These are phyloP conservation scores for Psammodynastes pulverulentus DNA, from an alignment of 2,113 vertebrate genomes.

Conservation along the genomic window DNA sequence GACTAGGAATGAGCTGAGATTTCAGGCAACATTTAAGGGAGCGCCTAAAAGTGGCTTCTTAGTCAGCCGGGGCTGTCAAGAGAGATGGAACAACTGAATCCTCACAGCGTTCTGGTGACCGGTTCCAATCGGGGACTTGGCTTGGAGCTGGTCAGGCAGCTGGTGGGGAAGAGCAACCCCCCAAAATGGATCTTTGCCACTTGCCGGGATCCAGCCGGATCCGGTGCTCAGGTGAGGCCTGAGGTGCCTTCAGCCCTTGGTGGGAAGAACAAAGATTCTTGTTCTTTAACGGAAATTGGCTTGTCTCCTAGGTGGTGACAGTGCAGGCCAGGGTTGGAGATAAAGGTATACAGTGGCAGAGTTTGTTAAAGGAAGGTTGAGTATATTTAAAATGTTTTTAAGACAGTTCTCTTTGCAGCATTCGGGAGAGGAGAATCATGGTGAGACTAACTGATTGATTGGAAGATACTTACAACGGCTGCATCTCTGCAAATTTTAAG, in stretches of 20 bases:
- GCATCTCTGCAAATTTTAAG: no score
- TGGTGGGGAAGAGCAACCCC: constrained; percentile 3
- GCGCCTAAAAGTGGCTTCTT: neutral
- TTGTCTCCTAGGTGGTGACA: neutral
- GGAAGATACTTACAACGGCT: neutral
- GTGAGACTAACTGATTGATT: neutral
- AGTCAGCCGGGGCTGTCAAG: neutral
- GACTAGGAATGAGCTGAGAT: no score
- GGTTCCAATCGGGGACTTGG: constrained; percentile 65
- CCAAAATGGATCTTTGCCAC: constrained; percentile 61
- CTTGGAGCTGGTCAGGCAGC: constrained; percentile 59
- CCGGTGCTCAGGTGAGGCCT: neutral
- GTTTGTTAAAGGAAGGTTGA: neutral
- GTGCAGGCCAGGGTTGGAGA: neutral
- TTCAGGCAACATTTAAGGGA: neutral
- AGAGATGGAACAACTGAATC: neutral
- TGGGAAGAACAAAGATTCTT: no score
- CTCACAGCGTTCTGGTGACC: constrained; percentile 48
- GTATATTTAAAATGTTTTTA: neutral
- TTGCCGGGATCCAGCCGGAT: constrained; percentile 58
- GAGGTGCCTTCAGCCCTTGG: neutral
- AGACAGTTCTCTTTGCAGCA: no score
- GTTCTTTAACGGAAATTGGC: no score
- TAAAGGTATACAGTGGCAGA: no score
- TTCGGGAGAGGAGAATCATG: neutral